A percentile compares a stretch with the other conserved stretches of the same genome.
These are phyloP conservation scores for Cyanoderma ruficeps DNA, from an alignment of 2,113 vertebrate genomes.

Conservation along the genomic window DNA sequence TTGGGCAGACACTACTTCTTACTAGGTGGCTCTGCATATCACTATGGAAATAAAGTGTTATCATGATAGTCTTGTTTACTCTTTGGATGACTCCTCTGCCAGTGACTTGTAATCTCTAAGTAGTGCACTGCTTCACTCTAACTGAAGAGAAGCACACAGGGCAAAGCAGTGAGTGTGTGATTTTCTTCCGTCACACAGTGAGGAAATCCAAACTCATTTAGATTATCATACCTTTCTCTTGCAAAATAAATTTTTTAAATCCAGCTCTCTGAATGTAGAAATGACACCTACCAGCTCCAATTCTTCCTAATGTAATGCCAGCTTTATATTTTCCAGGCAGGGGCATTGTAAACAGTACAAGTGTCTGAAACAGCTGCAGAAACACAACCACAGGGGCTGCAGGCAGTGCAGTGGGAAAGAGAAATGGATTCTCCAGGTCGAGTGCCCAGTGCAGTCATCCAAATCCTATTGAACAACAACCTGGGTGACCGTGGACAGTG, in stretches of 20 bases:
- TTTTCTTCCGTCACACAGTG: background rate
- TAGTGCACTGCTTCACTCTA: background rate
- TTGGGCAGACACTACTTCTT: background rate
- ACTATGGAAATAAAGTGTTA: background rate
- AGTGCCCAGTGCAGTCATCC: background rate
- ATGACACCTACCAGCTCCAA: background rate
- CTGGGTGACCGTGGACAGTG: background rate
- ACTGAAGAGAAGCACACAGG: background rate
- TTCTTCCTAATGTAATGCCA: background rate
- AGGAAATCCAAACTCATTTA: background rate
- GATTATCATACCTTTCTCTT: background rate
- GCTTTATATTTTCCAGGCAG: background rate
- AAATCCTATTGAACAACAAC: background rate
- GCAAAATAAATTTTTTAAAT: background rate
- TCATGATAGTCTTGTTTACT: background rate
- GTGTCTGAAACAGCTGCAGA: background rate
- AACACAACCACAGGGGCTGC: fast-evolving
- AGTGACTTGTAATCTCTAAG: background rate
- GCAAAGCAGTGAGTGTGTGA: background rate
- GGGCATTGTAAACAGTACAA: background rate
- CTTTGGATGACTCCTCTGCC: background rate
- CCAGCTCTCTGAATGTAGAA: background rate
- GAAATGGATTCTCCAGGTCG: background rate
- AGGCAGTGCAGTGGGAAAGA: background rate
- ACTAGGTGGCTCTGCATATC: background rate